Base-by-base conservation (phyloP, 2,797 vertebrate species). In the Telmatherina bonti region DNA sequence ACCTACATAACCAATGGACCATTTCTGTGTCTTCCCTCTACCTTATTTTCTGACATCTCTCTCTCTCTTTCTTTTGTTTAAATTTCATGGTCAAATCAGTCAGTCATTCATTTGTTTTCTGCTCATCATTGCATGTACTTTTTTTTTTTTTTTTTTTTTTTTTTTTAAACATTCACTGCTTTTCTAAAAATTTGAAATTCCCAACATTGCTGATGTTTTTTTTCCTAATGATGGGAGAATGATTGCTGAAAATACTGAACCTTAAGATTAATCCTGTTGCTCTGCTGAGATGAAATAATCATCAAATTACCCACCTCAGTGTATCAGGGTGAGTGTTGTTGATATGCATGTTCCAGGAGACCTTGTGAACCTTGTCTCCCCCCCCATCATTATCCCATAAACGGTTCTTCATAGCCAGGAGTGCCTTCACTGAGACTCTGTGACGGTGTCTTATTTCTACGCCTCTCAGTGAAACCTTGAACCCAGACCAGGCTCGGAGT, bases 281-380 rank as follows among this genome's bases (percentile, higher is more conserved):
- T 72, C 71, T 85, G 61, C 80, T 78, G 81, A 82, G 87, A 88
- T 63, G 72, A 72, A 81, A 62, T 67, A 81, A 62, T 67, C 87
- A 54, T 85, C 85, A 62, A 72, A 62, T 70, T 53, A 73, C 76
- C 47, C 82, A 54, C 82, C 67, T 73, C 76, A 63, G 24, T 82
- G 51, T 88, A 67, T 74, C 66, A 84, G 83, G 89, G 88, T 92
- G 89, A 92, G 90, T 85, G 51, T 73, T 69, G 55, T 53, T 20
- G 51, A 61, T 75, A 26, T 41, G 24, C 49, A 56, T 77, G 41
- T 58, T 36, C 43, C 27, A 86, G 71, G 54, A 38, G 26, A 47
- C 15, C 7, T 60, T 83, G 29, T 5, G 38, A 41, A 41, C 56
- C 54, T 61, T 73, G 41, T 76, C 54, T 60, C 27, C 64, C 51